A percentile compares a stretch with the other conserved stretches of the same genome.
Conservation (phyloP, 2,797 vertebrate species). For the Lepus oiostolus region DNA sequence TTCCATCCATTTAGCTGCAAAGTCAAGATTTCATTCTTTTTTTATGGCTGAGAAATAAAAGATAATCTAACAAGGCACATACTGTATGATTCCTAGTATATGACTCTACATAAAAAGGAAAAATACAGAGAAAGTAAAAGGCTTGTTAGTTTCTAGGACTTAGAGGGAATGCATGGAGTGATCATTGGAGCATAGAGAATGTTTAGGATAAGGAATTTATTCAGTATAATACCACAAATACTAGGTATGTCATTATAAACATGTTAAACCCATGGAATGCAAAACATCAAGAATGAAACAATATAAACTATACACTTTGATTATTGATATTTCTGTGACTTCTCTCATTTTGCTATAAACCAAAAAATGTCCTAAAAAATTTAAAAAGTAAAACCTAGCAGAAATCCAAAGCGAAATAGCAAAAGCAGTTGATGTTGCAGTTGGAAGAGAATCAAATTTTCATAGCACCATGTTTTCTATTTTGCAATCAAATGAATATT, state of each 20-base stretch:
- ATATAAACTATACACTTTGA: neutral
- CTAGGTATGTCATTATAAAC: neutral
- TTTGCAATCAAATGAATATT: neutral
- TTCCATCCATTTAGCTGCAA: too few relatives aligned
- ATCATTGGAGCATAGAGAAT: neutral
- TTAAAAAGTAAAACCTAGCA: constrained; percentile 9
- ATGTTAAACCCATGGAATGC: neutral
- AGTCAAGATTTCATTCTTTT: too few relatives aligned
- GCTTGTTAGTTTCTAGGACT: neutral
- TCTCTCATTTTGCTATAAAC: neutral
- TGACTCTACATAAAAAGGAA: neutral
- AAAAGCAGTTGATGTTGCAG: neutral
- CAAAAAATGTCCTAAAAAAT: neutral
- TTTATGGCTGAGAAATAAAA: neutral
- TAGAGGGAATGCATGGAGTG: accelerated
- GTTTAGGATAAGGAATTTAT: neutral
- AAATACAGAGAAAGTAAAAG: neutral
- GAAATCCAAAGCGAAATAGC: neutral
- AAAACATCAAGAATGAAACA: neutral
- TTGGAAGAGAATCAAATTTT: neutral
- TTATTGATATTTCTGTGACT: neutral
- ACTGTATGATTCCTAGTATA: neutral
- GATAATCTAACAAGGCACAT: neutral
- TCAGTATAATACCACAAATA: neutral
- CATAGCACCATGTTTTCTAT: neutral